Percentiles rank a stretch among this genome's conserved stretches.
These are phyloP conservation scores for Seira ritae DNA, from an alignment of 2,888 invertebrate genomes.

Conservation along the genomic window DNA sequence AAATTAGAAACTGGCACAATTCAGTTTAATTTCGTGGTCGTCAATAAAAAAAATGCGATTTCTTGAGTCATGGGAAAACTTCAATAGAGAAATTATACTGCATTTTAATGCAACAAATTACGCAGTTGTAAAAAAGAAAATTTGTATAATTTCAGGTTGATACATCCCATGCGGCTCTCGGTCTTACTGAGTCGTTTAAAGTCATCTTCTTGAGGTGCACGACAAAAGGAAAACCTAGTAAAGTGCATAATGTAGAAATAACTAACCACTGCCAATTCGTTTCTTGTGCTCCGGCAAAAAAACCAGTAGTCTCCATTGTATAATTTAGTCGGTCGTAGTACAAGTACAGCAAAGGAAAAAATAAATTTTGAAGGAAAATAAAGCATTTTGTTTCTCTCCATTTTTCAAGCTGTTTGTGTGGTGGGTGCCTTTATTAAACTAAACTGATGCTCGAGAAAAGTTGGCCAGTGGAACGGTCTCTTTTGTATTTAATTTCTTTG, in stretches of 20 bases:
- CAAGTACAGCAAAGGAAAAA: conserved; percentile 25
- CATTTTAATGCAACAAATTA: neutral
- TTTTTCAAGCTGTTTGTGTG: no score
- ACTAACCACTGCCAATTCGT: no score
- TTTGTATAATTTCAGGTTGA: no score
- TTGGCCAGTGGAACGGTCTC: conserved; percentile 61
- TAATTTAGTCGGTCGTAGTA: neutral
- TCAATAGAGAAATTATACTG: conserved; percentile 9
- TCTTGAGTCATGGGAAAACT: conserved; percentile 47
- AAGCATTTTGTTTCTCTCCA: no score
- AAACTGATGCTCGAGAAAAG: conserved; percentile 45
- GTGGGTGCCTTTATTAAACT: conserved; percentile 18
- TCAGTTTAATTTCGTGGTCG: no score
- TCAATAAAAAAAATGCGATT: neutral
- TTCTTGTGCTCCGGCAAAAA: neutral
- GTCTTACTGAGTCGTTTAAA: no score
- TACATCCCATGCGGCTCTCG: no score
- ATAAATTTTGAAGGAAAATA: conserved; percentile 9
- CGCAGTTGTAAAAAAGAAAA: no score
- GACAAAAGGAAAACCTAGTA: no score
- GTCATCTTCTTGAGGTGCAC: no score
- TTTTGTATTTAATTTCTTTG: conserved; percentile 31
- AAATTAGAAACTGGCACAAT: no score
- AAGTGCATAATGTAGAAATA: no score
- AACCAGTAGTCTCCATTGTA: conserved; percentile 24